Evolutionary conservation across 2,113 vertebrate species (phyloP).

Genomic region (Ranitomeya imitator): DNA sequence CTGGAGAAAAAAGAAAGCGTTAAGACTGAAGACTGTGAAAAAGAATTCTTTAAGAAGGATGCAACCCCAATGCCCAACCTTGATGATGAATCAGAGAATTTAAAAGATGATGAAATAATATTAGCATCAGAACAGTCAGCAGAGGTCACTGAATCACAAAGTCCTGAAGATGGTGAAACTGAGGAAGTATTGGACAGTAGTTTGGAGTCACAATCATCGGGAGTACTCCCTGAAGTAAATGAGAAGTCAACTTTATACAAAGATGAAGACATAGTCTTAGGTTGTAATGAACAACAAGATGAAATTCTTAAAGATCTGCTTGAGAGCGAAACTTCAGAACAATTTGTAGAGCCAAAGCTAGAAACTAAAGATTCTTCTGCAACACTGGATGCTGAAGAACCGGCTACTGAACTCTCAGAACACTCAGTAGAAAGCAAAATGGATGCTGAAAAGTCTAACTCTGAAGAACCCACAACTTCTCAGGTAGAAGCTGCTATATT

Average conservation of each 20-base stretch:
- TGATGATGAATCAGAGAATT: conserved; percentile 14
- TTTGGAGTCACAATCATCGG: conserved; percentile 13
- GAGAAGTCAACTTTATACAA: no score
- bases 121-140: not conserved
- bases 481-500: not conserved
- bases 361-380: conserved; percentile 54
- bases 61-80: conserved; percentile 64
- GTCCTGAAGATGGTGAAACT: not conserved
- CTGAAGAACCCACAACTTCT: conserved; percentile 31
- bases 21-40: not conserved
- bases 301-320: not conserved
- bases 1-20: not conserved
- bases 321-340: not conserved
- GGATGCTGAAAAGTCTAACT: not conserved
- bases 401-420: not conserved
- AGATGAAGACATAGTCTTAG: not conserved
- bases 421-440: not conserved
- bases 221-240: not conserved
- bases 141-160: not conserved
- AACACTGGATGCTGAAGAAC: conserved; percentile 35
- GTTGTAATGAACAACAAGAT: not conserved
- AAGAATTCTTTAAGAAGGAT: conserved; percentile 22
- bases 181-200: not conserved
- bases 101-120: not conserved
- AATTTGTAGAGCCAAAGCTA: not conserved